Percentiles rank a stretch among this genome's conserved stretches.
Conservation (phyloP, 1,140 invertebrate genomes). For the Microplitis mediator region DNA sequence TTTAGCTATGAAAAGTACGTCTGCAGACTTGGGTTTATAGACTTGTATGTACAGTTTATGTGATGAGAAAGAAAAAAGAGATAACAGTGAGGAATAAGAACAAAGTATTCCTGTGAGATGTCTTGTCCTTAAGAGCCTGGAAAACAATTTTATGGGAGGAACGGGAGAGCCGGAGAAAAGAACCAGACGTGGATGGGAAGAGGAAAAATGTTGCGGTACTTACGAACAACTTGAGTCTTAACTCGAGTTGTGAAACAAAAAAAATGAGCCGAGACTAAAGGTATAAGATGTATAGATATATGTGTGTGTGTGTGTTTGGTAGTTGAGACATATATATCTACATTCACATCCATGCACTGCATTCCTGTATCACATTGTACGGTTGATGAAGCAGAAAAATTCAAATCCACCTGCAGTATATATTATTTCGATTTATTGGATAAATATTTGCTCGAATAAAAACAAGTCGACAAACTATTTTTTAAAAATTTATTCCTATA, state of each 20-base stretch:
- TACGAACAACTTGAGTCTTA: conserved; percentile 8
- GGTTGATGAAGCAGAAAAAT: not conserved
- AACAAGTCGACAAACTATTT: not conserved
- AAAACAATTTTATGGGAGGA: conserved; percentile 17
- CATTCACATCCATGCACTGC: not conserved
- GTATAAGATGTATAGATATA: not conserved
- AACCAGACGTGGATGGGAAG: not conserved
- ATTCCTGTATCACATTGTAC: too few relatives aligned
- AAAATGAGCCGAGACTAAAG: not conserved
- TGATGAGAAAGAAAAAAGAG: not conserved
- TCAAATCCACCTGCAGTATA: not conserved
- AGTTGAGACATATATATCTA: not conserved
- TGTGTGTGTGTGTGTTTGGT: not conserved
- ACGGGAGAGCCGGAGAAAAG: not conserved
- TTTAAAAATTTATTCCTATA: not conserved
- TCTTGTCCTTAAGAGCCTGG: conserved; percentile 14
- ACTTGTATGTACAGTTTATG: not conserved
- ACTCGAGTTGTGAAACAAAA: not conserved
- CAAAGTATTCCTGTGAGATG: not conserved
- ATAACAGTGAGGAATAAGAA: not conserved
- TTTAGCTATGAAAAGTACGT: too few relatives aligned
- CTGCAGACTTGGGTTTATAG: too few relatives aligned
- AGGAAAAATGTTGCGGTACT: conserved; percentile 8
- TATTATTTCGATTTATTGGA: not conserved
- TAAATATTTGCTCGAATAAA: not conserved